Evolutionary conservation across 2,797 vertebrate genomes (phyloP), one percentile per base, ranked within the genome.

Genomic region (Amazona ochrocephala): DNA sequence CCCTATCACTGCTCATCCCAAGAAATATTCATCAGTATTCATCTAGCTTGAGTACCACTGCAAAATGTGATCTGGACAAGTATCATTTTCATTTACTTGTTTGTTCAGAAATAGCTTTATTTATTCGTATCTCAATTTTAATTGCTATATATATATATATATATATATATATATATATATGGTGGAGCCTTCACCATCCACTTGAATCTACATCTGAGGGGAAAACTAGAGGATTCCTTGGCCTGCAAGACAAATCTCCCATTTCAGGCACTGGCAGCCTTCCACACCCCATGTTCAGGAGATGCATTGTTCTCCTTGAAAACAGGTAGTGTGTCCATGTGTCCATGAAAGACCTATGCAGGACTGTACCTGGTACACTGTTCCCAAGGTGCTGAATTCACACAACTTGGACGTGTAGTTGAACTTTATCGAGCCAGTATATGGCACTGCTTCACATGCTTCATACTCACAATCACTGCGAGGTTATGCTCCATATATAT

Each of bases 1-100:
- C 54, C 65, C 42, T 71, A 79, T 60, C 53, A 78, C n/a, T 73
- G 48, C 47, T 93, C 42, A 64, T 58, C 68, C 70, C 85, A 79
- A 91, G 42, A 95, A 94, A 83, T 68, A 82, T 50, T 53, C 89
- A 56, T 91, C 44, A 77, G 61, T 92, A 45, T 84, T 65, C 37
- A 24, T 42, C 13, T 41, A 78, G 83, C 41, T 44, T 65, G 56
- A 93, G 48, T 58, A 82, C 65, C 32, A 23, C 74, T 94, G 72
- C 10, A 53, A 84, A 44, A 17, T 14, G 58, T 4, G 48, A 13
- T 60, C 82, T 79, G 70, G 90, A 90, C 89, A 65, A 32, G 15
- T 50, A 17, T 48, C 37, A 66, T 58, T 84, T 75, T 97, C 24
- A 17, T 87, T 92, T 81, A 61, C 37, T 64, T 89, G 5, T 48